Evolutionary conservation across 2,888 invertebrate genomes (phyloP).

Genomic region (Pterobdella sp.): DNA sequence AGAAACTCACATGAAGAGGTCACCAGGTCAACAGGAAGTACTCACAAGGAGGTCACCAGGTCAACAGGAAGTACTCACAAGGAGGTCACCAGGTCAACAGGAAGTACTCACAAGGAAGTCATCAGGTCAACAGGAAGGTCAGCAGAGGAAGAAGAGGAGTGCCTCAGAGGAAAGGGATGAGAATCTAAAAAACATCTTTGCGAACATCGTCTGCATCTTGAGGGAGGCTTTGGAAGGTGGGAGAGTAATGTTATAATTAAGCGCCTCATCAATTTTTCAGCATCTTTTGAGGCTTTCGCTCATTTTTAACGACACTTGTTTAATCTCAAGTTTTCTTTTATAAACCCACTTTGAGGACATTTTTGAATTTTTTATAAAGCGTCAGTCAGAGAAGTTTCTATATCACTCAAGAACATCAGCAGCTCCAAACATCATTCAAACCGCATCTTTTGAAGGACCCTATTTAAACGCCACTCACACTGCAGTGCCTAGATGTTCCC

Average conservation of each 20-base stretch:
- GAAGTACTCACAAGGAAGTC: not conserved
- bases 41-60: too few species aligned
- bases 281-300: too few species aligned
- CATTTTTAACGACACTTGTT: too few species aligned
- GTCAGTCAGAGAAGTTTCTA: too few species aligned
- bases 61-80: not conserved
- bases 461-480: not conserved
- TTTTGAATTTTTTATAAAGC: too few species aligned
- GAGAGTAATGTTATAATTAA: not conserved
- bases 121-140: not conserved
- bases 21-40: not conserved
- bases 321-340: not conserved
- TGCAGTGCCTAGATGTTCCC: too few species aligned
- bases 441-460: too few species aligned
- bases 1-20: not conserved
- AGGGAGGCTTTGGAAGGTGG: conserved; percentile 1
- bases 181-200: conserved; percentile 3
- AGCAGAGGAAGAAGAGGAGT: too few species aligned
- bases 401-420: too few species aligned
- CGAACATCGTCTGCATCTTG: conserved; percentile 5
- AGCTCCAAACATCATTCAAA: too few species aligned
- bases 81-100: not conserved
- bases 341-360: too few species aligned
- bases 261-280: too few species aligned
- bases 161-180: not conserved